phyloP scores from a whole-genome alignment of 2,113 vertebrate species.

The Castor canadensis region DNA sequence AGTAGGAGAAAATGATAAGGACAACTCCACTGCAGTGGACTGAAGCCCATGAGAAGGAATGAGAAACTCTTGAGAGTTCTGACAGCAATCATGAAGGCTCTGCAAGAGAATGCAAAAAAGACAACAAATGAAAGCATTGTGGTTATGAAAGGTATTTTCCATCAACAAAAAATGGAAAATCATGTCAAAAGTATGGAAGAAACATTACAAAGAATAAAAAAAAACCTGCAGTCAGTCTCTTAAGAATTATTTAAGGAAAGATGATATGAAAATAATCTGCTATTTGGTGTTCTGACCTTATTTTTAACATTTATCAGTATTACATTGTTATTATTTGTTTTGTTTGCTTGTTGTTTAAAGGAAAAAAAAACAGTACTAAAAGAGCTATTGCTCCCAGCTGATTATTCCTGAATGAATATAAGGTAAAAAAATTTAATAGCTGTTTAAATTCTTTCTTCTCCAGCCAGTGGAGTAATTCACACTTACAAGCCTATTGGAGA shows the following conservation, averaged over 20 bases:
- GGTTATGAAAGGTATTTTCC: rapidly evolving
- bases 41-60: neutral
- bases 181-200: neutral
- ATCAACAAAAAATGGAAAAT: neutral
- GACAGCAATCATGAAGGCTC: neutral
- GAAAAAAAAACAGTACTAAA: neutral
- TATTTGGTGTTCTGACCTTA: neutral
- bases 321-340: neutral
- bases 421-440: neutral
- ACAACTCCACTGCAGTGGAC: neutral
- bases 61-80: neutral
- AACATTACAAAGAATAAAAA: neutral
- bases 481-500: neutral
- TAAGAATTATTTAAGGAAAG: neutral
- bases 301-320: neutral
- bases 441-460: neutral
- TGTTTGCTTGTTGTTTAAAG: neutral
- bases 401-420: neutral
- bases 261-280: neutral
- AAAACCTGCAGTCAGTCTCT: neutral
- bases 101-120: neutral
- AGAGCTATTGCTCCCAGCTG: neutral
- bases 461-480: neutral
- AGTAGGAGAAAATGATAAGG: neutral
- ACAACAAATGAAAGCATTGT: neutral